phyloP scores from a whole-genome alignment of 2,797 vertebrate species.

The Melanotaenia maccullochi region DNA sequence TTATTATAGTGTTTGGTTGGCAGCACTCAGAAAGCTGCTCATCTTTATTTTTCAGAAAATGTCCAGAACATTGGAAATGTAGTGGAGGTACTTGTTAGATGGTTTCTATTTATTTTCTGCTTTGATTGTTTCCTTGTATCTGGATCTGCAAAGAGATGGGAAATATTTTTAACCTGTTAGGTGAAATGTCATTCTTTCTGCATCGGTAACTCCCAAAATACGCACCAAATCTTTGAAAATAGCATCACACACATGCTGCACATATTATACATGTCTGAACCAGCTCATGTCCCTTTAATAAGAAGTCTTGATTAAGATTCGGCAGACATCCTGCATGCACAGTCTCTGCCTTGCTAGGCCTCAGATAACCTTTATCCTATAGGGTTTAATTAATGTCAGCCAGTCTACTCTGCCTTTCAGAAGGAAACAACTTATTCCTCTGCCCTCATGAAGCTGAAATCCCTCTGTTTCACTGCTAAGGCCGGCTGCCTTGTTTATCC shows the following conservation, averaged over 20 bases:
- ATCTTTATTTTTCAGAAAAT: constrained; percentile 33
- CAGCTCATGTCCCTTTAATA: constrained; percentile 68
- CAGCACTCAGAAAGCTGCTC: constrained; percentile 18
- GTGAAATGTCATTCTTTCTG: constrained; percentile 14
- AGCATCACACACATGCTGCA: constrained; percentile 30
- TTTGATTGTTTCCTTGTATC: constrained; percentile 11
- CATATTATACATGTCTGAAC: constrained; percentile 43
- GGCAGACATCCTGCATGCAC: constrained; percentile 67
- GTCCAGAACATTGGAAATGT: background rate
- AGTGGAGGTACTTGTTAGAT: background rate
- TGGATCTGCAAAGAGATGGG: constrained; percentile 9
- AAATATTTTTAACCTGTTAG: constrained; percentile 14
- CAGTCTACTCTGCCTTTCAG: constrained; percentile 81
- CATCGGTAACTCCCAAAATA: constrained; percentile 14
- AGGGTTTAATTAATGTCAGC: constrained; percentile 87
- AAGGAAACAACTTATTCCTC: constrained; percentile 84
- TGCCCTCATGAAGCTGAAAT: constrained; percentile 83
- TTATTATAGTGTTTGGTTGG: constrained; percentile 22
- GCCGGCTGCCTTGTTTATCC: constrained; percentile 81
- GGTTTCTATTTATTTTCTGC: constrained; percentile 2
- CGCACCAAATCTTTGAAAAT: constrained; percentile 25
- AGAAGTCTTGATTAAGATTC: constrained; percentile 81
- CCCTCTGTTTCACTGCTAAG: constrained; percentile 81
- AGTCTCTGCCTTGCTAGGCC: constrained; percentile 78
- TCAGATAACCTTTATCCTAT: constrained; percentile 87